Conservation (phyloP, 2,888 invertebrate genomes). For the Nemotelus nigrinus region DNA sequence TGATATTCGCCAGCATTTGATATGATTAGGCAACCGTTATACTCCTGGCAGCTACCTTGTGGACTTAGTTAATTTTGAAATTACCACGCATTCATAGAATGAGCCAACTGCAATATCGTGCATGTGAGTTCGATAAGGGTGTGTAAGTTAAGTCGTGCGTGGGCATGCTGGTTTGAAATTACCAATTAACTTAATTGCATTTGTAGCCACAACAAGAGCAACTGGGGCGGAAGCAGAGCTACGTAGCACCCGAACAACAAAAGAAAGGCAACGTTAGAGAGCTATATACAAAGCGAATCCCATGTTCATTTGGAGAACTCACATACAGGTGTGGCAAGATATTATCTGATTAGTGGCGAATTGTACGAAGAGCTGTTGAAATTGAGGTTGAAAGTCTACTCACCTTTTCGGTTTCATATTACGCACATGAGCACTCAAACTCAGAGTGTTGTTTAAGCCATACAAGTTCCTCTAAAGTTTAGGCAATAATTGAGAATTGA, state of each 20-base stretch:
- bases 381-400: conserved; percentile 20
- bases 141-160: conserved; percentile 30
- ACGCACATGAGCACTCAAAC: not conserved
- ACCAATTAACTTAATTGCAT: conserved; percentile 46
- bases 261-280: not conserved
- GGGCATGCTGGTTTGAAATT: conserved; percentile 39
- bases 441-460: too few relatives aligned
- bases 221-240: not conserved
- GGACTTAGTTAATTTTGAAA: conserved; percentile 33
- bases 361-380: conserved; percentile 13
- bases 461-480: too few relatives aligned
- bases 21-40: conserved; percentile 21
- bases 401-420: not conserved
- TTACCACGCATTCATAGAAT: conserved; percentile 20
- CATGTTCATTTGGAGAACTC: not conserved
- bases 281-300: not conserved
- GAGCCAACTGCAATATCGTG: conserved; percentile 24
- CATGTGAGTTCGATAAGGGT: not conserved
- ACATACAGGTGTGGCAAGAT: conserved; percentile 29
- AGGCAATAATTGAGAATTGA: too few relatives aligned
- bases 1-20: conserved; percentile 3
- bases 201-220: conserved; percentile 36
- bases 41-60: not conserved
- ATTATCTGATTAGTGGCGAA: conserved; percentile 30
- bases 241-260: not conserved